Conservation (phyloP, 2,888 invertebrate genomes). For the Drosophila multiciliata region DNA sequence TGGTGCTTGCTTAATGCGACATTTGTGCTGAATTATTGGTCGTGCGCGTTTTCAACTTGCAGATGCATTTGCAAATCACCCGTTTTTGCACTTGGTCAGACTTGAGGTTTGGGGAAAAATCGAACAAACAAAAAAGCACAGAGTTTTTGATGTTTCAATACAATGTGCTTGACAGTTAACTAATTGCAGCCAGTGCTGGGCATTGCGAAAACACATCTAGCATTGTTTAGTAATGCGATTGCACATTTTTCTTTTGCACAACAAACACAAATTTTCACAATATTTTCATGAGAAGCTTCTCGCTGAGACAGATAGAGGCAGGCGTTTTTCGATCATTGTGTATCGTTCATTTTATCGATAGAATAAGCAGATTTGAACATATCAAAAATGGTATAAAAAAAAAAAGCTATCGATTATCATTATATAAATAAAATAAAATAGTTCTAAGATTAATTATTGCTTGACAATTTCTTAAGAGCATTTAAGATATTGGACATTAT, state of each 20-base stretch:
- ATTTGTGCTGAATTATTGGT: slow-evolving; percentile 61
- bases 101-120: slow-evolving; percentile 53
- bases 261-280: slow-evolving; percentile 54
- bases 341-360: slow-evolving; percentile 34
- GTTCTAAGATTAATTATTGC: background rate
- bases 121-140: slow-evolving; percentile 40
- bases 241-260: slow-evolving; percentile 45
- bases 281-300: slow-evolving; percentile 59
- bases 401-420: background rate
- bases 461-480: background rate
- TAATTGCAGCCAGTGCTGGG: slow-evolving; percentile 19
- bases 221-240: slow-evolving; percentile 51
- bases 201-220: slow-evolving; percentile 32
- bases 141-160: slow-evolving; percentile 17
- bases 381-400: background rate
- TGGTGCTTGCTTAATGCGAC: slow-evolving; percentile 74
- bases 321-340: slow-evolving; percentile 27
- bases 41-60: slow-evolving; percentile 35
- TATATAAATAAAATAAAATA: background rate
- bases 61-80: slow-evolving; percentile 33
- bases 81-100: slow-evolving; percentile 43
- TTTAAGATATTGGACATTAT: background rate
- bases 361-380: background rate
- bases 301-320: slow-evolving; percentile 43
- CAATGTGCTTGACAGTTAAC: slow-evolving; percentile 21